Base-by-base conservation (phyloP, 2,797 vertebrate species). In the Phoxinus dragarum region DNA sequence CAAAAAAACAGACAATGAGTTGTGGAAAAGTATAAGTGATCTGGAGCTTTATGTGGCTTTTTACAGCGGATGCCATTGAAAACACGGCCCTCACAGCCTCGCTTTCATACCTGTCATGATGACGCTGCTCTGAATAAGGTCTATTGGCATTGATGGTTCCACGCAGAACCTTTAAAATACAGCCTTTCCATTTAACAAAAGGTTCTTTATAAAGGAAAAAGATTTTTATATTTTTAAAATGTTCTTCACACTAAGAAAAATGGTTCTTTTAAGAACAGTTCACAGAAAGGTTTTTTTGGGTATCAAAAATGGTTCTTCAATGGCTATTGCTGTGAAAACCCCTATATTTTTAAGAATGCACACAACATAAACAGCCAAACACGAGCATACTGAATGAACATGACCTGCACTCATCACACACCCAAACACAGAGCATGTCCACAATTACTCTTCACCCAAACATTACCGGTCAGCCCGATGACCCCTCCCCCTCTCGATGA, bases 401-500 rank as follows among this genome's bases (percentile, higher is more conserved):
- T 64, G 81, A 73, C 75, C 91, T 88, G 91, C 82, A 89, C 90
- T 66, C 27, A 59, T 87, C 81, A 80, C 86, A 77, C 81, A 87
- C 79, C 61, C 76, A 85, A 23, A 84, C 75, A 64, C 42, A 83
- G 56, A 85, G 61, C 79, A 78, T 38, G 78, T 83, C 61, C 82
- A 86, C 78, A 86, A 86, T 83, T 61, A 86, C 80, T 83, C 82
- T 88, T 79, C 90, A 88, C 75, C 80, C 88, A 89, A 80, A 89
- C 84, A 89, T 90, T 84, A 90, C 76, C 81, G 42, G 87, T 56
- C 49, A 40, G 87, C 67, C 89, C 67, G 68, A 73, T 54, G 78
- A 85, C 86, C 89, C 88, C 90, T 89, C 91, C 92, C 93, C 93
- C 91, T 90, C 90, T 92, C 87, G 84, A 86, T 95, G 94, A 95